Base-by-base conservation (phyloP, 2,113 vertebrate genomes). In the Dunckerocampus dactyliophorus region DNA sequence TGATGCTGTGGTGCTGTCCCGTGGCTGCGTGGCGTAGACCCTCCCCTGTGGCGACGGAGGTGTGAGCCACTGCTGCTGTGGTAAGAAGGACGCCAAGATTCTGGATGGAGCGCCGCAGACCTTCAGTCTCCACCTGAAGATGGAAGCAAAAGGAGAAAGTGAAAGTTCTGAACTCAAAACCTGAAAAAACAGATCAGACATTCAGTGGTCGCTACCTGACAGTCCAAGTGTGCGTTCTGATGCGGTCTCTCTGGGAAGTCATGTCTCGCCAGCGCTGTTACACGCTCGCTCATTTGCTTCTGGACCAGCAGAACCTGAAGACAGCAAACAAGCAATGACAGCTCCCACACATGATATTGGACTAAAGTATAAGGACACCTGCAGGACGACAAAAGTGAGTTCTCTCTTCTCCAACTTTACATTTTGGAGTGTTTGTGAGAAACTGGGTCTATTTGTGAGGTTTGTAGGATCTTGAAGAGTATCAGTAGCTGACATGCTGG, bases 271-370 rank as follows among this genome's bases (percentile, higher is more conserved):
- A 98, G 80, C 1, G 92, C 94, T 0, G 91, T 89, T 50, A 97
- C 92, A 13, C 93, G 90, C 86, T 98, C 96, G 0, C 93, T 90
- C 95, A 98, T 96, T 88, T 98, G 95, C 86, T 98, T 98, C 54
- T 92, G 91, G 45, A 98, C 94, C 10, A 98, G 74, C 69, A 98
- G 87, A 63, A 98, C 95, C 87, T 88, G 14, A 3, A 76, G 47
- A 20, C 39, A 14, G 65, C 62, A 47, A 21, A 66, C 47, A 46
- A 46, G 6, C 16, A 5, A 34, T 34, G 31, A 5, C 31, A 34
- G 31, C 7, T 34, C 31, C 3, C 39, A 12, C 39, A 43, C 13
- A 14, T 4, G 12, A 3, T 4, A 43, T 43, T 43, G 39, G 39
- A 43, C 39, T 42, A 4, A 42, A 14, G 39, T 13, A 13, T 14